Base-by-base conservation (phyloP, 1,140 invertebrate genomes). In the Anastatus disparis region DNA sequence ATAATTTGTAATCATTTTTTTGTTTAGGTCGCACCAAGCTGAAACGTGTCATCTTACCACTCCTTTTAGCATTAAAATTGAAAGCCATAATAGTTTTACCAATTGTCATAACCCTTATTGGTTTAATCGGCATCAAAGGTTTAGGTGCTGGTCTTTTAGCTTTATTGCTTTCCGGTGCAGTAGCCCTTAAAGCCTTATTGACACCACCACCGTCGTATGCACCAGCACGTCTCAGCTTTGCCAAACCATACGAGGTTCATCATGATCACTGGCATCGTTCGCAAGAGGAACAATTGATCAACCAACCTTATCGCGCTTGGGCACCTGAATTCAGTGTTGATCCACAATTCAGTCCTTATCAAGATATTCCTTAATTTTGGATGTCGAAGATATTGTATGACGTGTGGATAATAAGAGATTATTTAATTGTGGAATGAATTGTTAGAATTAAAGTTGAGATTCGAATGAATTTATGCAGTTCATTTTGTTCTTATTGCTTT, bases 91-190 rank as follows among this genome's bases (percentile, higher is more conserved):
- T 91, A 10, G 79, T 91, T 31, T 74, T 91, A 40, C 90, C 90
- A n/a, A 85, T 90, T 15, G 70, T 91, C 26, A 85, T 92, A 35
- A 89, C 89, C 8, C 71, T 88, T 35, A 87, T 91, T 55, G 88
- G 88, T 17, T 78, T 91, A 35, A 85, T 91, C 46, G 88, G 90
- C 1, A 87, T 91, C 72, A 92, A 91, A 74, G 90, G 89, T 48
- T 82, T 92, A 6, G 89, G 89, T 46, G 87, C 88, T 24, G 89
- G 90, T 42, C 77, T 91, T n/a, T 81, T 89, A 71, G 89, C 91
- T 2, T 82, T 92, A 56, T 79, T 90, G 12, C 79, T 92, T 52
- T 89, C 90, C 13, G 87, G 85, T 35, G 87, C 86, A 1, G 81
- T 88, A 0, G 87, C 84, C 17, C 77, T 89, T 1, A 88, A 88